Conservation (phyloP, 2,888 invertebrate genomes). For the Matsumyia berberina region DNA sequence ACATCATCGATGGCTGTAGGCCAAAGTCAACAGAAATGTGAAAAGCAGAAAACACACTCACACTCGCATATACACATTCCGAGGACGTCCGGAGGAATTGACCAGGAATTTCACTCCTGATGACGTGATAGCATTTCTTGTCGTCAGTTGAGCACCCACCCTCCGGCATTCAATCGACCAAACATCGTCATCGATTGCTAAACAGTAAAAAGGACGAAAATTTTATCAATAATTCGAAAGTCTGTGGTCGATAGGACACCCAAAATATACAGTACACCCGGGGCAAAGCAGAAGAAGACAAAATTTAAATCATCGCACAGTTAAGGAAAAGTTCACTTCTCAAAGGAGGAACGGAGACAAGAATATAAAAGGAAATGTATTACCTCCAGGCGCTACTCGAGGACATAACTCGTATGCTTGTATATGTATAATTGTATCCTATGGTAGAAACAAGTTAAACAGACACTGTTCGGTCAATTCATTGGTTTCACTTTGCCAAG, state of each 20-base stretch:
- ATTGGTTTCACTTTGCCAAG: slow-evolving; percentile 24
- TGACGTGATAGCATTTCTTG: slow-evolving; percentile 44
- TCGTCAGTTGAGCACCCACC: background rate
- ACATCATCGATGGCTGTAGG: slow-evolving; percentile 61
- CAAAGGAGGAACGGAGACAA: background rate
- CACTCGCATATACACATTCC: background rate
- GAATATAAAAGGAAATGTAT: slow-evolving; percentile 7
- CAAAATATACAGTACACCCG: slow-evolving; percentile 26
- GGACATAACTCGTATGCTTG: too few relatives aligned
- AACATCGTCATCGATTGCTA: slow-evolving; percentile 45
- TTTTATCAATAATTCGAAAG: slow-evolving; percentile 56
- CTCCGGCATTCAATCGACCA: slow-evolving; percentile 57
- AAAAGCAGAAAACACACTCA: slow-evolving; percentile 17
- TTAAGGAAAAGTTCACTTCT: slow-evolving; percentile 61
- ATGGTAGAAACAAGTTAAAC: background rate
- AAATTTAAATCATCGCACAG: slow-evolving; percentile 53
- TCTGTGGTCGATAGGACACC: slow-evolving; percentile 24
- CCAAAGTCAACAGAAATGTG: slow-evolving; percentile 56
- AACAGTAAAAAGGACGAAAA: slow-evolving; percentile 4
- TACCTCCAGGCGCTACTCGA: background rate
- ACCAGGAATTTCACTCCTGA: slow-evolving; percentile 43
- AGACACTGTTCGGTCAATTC: slow-evolving; percentile 15
- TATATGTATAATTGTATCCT: background rate
- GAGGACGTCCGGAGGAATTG: slow-evolving; percentile 9
- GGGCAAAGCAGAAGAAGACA: slow-evolving; percentile 19